phyloP scores from a whole-genome alignment of 1,140 invertebrate species.

The Heliconius himera region DNA sequence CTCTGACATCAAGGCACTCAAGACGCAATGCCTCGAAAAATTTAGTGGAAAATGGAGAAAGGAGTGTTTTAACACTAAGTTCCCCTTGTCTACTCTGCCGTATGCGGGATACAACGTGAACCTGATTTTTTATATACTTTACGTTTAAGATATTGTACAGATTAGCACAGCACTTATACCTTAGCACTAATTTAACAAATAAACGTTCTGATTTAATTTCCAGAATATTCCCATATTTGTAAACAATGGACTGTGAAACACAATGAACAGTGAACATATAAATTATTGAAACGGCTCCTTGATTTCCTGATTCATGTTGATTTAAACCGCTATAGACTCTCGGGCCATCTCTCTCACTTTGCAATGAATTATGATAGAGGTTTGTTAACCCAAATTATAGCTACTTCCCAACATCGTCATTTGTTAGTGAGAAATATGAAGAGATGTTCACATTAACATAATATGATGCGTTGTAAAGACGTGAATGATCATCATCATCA shows the following conservation, averaged over 20 bases:
- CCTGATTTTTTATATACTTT: too few species aligned
- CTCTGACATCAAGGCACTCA: too few species aligned
- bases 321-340: background rate
- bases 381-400: background rate
- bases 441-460: background rate
- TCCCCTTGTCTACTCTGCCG: too few species aligned
- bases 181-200: background rate
- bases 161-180: too few species aligned
- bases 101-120: too few species aligned
- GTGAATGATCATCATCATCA: background rate
- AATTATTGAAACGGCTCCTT: constrained; percentile 32
- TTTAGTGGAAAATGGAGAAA: too few species aligned
- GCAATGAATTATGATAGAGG: background rate
- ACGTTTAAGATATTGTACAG: too few species aligned
- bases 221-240: constrained; percentile 19
- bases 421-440: background rate
- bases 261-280: constrained; percentile 33
- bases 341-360: background rate
- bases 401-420: background rate
- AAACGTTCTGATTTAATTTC: background rate
- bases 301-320: constrained; percentile 24
- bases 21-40: too few species aligned
- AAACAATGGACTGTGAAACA: constrained; percentile 29
- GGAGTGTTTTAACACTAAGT: too few species aligned
- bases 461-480: background rate